Base-by-base conservation (phyloP, 2,797 vertebrate species). In the Ctenochaetus hawaiiensis region DNA sequence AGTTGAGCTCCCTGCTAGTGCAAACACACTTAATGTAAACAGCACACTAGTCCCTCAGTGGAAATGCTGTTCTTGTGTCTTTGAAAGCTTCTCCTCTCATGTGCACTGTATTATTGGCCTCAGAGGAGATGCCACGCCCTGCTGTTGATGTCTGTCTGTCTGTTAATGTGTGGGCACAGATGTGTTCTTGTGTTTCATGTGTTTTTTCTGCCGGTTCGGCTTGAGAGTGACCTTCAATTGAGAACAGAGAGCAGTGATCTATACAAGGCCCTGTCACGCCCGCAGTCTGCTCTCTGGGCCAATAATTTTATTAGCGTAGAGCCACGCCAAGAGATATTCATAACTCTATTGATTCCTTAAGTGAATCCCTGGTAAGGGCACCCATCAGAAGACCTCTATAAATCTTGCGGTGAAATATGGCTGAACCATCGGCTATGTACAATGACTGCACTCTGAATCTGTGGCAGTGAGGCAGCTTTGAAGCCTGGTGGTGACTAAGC, bases 191-290 rank as follows among this genome's bases (percentile, higher is more conserved):
- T 75, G 51, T 78, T 65, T 77, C 67, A 20, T 70, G 60, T 77
- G 47, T 64, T 67, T 69, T 72, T 17, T 81, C 54, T 53, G 43
- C 51, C 34, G 20, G 57, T 52, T 60, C 58, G 72, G 34, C 57
- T 84, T 80, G 80, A 87, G 83, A 84, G 80, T 85, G 86, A 92
- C 90, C 89, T 89, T 89, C 84, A 51, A 59, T 64, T 53, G 52
- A 73, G 77, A 81, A 67, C 45, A 54, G 59, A 83, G 67, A 78
- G 57, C 23, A 47, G 14, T 11, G 56, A 83, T 87, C 70, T 64
- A 81, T 65, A 41, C 4, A 17, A 75, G 49, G 70, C 41, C 65
- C 58, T 45, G 39, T n/a, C 67, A 72, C 80, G 54, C 72, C 75
- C 71, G 20, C 44, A 57, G 69, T 81, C 75, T 82, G 60, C 78